These are phyloP conservation scores for Heteromyza rotundicornis DNA, from an alignment of 2,888 invertebrate species.

Conservation along the genomic window DNA sequence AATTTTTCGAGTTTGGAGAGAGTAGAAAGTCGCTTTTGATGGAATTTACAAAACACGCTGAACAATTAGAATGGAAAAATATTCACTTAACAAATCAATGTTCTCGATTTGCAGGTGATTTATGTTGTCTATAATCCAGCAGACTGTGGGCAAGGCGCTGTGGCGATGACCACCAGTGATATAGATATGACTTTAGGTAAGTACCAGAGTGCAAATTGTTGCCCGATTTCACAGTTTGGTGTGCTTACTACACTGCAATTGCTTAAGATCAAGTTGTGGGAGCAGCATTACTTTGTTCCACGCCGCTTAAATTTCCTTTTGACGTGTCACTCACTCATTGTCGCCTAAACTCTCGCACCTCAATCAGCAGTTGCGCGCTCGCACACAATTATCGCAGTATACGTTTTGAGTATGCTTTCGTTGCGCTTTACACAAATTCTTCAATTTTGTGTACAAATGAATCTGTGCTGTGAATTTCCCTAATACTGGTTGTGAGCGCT, in stretches of 20 bases:
- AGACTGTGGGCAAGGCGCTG: constrained; percentile 82
- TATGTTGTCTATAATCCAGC: constrained; percentile 74
- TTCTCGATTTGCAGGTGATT: constrained; percentile 49
- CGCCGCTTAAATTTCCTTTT: constrained; percentile 16
- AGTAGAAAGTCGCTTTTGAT: too few relatives aligned
- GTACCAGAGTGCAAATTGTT: constrained; percentile 38
- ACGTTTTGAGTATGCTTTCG: not conserved
- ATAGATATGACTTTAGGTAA: constrained; percentile 86
- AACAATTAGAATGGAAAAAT: too few relatives aligned
- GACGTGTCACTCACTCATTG: constrained; percentile 40
- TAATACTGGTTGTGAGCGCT: too few relatives aligned
- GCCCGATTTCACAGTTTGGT: not conserved
- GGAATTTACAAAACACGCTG: too few relatives aligned
- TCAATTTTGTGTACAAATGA: too few relatives aligned
- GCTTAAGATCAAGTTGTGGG: too few relatives aligned
- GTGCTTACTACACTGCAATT: too few relatives aligned
- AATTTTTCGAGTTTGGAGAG: too few relatives aligned
- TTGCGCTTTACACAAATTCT: not conserved
- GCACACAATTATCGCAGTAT: constrained; percentile 10
- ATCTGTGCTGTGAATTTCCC: too few relatives aligned
- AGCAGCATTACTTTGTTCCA: too few relatives aligned
- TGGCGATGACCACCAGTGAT: constrained; percentile 79
- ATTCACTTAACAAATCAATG: too few relatives aligned
- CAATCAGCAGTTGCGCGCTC: not conserved
- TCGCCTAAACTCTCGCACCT: not conserved